Evolutionary conservation across 2,797 vertebrate genomes (phyloP), one percentile per base, ranked within the genome.

Genomic region (Gallinago nigripennis): DNA sequence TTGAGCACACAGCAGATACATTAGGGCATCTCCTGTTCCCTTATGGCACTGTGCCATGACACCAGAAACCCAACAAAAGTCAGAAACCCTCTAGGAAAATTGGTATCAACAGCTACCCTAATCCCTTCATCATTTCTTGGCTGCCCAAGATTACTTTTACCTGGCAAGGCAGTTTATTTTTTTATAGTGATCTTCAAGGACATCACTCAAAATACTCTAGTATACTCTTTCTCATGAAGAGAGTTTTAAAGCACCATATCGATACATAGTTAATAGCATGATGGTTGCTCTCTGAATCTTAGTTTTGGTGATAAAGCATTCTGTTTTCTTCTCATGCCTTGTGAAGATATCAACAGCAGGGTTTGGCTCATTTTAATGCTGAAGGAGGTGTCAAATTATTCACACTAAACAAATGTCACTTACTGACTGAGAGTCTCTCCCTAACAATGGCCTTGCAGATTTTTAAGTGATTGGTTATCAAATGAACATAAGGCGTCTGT

Each of bases 31-130:
- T 56, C 30, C 12, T 86, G 8, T 82, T 73, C 24, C 72, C 39
- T 63, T 63, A 41, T 0, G 0, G 20, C 41, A 85, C 27, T 53
- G 12, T 39, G 4, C 6, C 17, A 60, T 15, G 24, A 43, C 27
- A 94, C 11, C 45, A 88, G 7, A 72, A 68, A 33, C 54, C 3
- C 13, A 70, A 35, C 2, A 88, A 81, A 73, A 30, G 68, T n/a
- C 19, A 82, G 57, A 84, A 96, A 54, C 45, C 33, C 10, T 65
- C 50, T 46, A 71, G 11, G 31, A 18, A 43, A 76, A 66, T 3
- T 72, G 27, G 8, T 65, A 70, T 57, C 70, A 72, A 69, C 18
- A 79, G 5, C 7, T 89, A 86, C 17, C 39, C 27, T n/a, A 86
- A 82, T 60, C 30, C 3, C 8, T 33, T 83, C 25, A 45, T 27